These are phyloP conservation scores for Belgica antarctica DNA, from an alignment of 2,888 invertebrate species.

Conservation along the genomic window DNA sequence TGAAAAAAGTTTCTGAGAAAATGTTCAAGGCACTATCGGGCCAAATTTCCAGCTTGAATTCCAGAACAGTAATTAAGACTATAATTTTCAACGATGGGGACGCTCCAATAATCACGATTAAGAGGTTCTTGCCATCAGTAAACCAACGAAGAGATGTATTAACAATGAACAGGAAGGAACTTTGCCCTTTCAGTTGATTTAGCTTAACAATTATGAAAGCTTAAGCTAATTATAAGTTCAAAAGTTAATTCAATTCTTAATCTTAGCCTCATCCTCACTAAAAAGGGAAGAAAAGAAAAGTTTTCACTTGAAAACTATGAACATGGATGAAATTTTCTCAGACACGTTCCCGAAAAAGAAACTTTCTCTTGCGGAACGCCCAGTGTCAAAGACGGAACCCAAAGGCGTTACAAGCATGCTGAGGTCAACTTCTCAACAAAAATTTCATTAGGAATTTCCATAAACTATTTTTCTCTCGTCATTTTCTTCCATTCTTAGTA, in stretches of 20 bases:
- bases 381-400: constrained; percentile 34
- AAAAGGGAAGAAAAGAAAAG: not conserved
- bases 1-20: too few species aligned
- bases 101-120: too few species aligned
- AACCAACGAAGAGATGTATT: too few species aligned
- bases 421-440: constrained; percentile 20
- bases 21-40: too few species aligned
- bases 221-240: not conserved
- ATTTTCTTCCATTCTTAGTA: not conserved
- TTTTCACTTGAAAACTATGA: not conserved
- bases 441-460: constrained; percentile 18
- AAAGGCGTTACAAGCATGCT: constrained; percentile 36
- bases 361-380: constrained; percentile 31
- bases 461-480: not conserved
- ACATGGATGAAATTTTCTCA: not conserved
- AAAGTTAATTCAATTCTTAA: constrained; percentile 25
- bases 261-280: not conserved
- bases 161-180: too few species aligned
- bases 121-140: too few species aligned
- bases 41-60: too few species aligned
- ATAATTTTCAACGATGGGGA: too few species aligned
- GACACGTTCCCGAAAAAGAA: not conserved
- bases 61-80: too few species aligned
- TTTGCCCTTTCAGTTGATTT: too few species aligned
- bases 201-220: not conserved